Evolutionary conservation across 1,140 invertebrate species (phyloP).

Genomic region (Aphelenchoides avenae): DNA sequence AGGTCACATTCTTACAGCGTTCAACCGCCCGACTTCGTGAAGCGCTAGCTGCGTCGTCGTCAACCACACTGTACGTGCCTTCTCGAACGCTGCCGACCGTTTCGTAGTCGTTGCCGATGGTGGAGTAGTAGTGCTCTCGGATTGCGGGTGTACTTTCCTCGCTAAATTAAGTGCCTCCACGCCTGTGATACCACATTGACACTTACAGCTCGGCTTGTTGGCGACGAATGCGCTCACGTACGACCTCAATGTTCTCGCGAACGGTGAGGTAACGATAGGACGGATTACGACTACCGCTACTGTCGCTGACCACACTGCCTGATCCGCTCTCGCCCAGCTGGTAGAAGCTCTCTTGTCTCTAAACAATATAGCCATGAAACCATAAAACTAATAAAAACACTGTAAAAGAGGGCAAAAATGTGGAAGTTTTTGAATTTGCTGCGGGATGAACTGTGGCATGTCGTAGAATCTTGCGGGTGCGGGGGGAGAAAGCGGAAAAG

Average conservation of each 20-base stretch:
- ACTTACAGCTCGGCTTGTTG: slow-evolving; percentile 19
- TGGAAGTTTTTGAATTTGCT: no score
- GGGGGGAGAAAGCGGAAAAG: no score
- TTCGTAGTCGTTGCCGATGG: slow-evolving; percentile 44
- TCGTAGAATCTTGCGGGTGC: no score
- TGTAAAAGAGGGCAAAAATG: no score
- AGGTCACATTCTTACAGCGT: no score
- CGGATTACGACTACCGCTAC: slow-evolving; percentile 28
- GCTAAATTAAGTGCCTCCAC: slow-evolving; percentile 7
- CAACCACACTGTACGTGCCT: no score
- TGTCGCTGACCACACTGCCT: slow-evolving; percentile 22
- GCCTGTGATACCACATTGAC: slow-evolving; percentile 1
- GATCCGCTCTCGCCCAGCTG: slow-evolving; percentile 42
- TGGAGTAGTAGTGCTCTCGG: slow-evolving; percentile 47
- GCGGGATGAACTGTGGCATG: no score
- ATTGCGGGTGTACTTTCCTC: slow-evolving; percentile 12
- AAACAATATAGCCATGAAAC: no score
- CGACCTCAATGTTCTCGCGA: slow-evolving; percentile 37
- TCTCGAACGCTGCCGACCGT: slow-evolving; percentile 29
- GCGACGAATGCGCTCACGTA: slow-evolving; percentile 36
- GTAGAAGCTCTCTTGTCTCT: no score
- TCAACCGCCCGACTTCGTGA: no score
- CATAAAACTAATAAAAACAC: no score
- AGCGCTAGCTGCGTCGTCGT: no score
- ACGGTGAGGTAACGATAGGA: slow-evolving; percentile 46